A percentile compares a stretch with the other conserved stretches of the same genome.
Evolutionary conservation across 1,140 invertebrate genomes (phyloP).

Genomic region (Bombus difficillimus): DNA sequence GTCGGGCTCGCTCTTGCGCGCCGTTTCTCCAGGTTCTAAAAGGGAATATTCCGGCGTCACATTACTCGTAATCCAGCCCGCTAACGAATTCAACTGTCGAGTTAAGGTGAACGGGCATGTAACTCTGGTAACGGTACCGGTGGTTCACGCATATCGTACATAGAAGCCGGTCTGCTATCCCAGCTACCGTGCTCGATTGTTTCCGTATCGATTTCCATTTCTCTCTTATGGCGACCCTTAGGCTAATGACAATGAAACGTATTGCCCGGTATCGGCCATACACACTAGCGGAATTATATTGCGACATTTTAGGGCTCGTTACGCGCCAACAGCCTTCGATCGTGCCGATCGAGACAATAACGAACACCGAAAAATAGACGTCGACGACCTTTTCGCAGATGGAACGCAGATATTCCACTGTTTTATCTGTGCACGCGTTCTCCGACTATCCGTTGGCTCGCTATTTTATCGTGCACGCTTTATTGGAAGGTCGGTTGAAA

Average conservation of each 20-base stretch:
- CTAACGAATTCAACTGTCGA: conserved; percentile 63
- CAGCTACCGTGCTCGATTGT: conserved; percentile 55
- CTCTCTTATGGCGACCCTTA: conserved; percentile 52
- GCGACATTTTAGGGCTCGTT: conserved; percentile 51
- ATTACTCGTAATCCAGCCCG: conserved; percentile 55
- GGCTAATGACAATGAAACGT: conserved; percentile 54
- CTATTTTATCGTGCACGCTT: conserved; percentile 1
- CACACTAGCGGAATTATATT: conserved; percentile 20
- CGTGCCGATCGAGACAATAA: conserved; percentile 32
- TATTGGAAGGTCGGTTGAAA: conserved; percentile 11
- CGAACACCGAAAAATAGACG: conserved; percentile 26
- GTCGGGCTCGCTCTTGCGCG: no score
- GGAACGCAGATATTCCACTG: conserved; percentile 2
- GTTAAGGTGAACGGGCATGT: conserved; percentile 57
- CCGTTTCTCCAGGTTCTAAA: conserved; percentile 43
- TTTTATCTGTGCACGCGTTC: background rate
- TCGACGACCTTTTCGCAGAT: conserved; percentile 11
- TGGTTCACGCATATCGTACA: conserved; percentile 33
- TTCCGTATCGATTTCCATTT: conserved; percentile 62
- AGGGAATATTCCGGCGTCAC: conserved; percentile 52
- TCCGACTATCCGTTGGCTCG: background rate
- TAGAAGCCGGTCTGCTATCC: background rate
- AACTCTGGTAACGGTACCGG: conserved; percentile 61
- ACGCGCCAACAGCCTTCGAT: conserved; percentile 19
- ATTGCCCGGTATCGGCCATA: conserved; percentile 3